A percentile compares a stretch with the other conserved stretches of the same genome.
Conservation (phyloP, 2,113 vertebrate species). For the Motacilla alba region DNA sequence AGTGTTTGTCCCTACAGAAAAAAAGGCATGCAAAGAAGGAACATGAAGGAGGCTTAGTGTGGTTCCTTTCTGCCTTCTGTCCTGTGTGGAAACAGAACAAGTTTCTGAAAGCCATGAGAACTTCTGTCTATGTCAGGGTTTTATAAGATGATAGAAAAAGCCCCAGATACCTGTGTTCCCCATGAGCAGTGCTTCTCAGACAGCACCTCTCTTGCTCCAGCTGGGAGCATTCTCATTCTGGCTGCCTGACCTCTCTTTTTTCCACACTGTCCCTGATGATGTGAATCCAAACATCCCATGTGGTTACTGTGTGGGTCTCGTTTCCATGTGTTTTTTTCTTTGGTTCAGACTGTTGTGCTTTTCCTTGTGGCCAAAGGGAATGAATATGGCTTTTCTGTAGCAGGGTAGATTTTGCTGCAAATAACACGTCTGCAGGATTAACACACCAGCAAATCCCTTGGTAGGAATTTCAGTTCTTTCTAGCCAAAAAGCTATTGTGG, state of each 20-base stretch:
- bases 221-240: neutral
- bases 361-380: neutral
- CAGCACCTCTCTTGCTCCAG: neutral
- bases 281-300: accelerated
- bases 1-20: neutral
- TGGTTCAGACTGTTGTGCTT: neutral
- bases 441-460: neutral
- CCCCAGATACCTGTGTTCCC: neutral
- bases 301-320: neutral
- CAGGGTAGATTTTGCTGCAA: neutral
- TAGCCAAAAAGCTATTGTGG: neutral
- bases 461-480: neutral
- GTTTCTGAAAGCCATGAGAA: neutral
- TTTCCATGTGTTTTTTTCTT: neutral
- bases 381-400: neutral
- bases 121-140: neutral
- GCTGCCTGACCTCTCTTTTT: neutral
- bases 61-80: neutral
- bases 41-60: neutral
- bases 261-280: neutral
- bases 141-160: neutral
- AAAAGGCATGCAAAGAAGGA: neutral
- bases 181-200: neutral
- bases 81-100: neutral
- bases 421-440: neutral